Evolutionary conservation across 2,113 vertebrate species (phyloP), one percentile per base, ranked within the genome.

Genomic region (Lethenteron reissneri): DNA sequence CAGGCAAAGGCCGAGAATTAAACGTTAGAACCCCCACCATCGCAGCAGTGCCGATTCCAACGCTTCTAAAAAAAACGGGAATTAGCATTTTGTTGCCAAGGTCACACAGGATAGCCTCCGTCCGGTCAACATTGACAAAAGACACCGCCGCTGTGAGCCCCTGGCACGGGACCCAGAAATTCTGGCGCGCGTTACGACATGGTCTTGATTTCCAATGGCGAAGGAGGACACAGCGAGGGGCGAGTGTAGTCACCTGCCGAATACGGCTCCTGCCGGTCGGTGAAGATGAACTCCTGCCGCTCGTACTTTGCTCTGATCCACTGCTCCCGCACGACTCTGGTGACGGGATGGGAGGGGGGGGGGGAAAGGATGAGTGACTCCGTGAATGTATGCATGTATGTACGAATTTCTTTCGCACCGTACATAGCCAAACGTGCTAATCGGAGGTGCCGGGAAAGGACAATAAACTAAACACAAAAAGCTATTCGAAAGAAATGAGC

Each of bases 281-380:
- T 86, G 73, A 84, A 81, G 74, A 89, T 83, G 79, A 97, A 97
- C 75, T 97, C 92, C 71, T 87, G 86, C 71, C 92, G 83, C 76
- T 94, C 89, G 0, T 96, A 97, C 79, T 91, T 92, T 82, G 89
- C 89, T 76, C 87, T 81, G 80, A 97, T 90, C 92, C 91, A 97
- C 80, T 96, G 90, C 75, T 97, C 92, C 56, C 86, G 84, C 76
- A 97, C 85, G 73, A 95, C 79, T 74, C 92, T 96, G 82, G 1
- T 75, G 75, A 74, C n/a, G 15, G 75, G 78, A 19, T 72, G 72
- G 73, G 73, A 72, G 69, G 56, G 73, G 58, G 76, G 68, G 74
- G 58, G 9, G 3, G 14, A 56, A 57, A n/a, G 11, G n/a, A 68
- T 68, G 62, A 17, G 25, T 21, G 70, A 15, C 15, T n/a, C 19